Percentiles rank a stretch among this genome's conserved stretches.
Evolutionary conservation across 2,888 invertebrate species (phyloP).

Genomic region (Tineola bisselliella): DNA sequence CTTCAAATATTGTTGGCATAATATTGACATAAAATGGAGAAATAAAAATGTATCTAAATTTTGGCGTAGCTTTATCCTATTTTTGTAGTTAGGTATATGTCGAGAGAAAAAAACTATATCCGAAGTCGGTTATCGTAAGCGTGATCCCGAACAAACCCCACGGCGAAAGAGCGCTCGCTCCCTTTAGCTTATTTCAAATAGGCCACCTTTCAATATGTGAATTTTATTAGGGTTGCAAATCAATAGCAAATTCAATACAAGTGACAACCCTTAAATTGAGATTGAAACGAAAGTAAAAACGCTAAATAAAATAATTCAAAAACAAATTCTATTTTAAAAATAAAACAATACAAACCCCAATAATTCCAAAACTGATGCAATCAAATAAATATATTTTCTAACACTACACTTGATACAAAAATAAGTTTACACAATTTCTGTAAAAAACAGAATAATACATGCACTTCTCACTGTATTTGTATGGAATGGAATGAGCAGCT

Average conservation of each 20-base stretch:
- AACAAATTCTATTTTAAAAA: neutral
- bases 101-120: neutral
- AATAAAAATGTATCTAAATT: neutral
- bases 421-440: neutral
- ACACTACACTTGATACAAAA: neutral
- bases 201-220: conserved; percentile 44
- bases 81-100: neutral
- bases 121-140: neutral
- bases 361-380: neutral
- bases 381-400: neutral
- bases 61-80: neutral
- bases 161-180: conserved; percentile 32
- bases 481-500: neutral
- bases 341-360: neutral
- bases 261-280: conserved; percentile 14
- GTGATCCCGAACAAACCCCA: conserved; percentile 36
- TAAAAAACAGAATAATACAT: too few relatives aligned
- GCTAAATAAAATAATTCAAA: neutral
- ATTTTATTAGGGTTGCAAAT: conserved; percentile 60
- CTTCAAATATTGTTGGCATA: neutral
- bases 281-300: neutral
- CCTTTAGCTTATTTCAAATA: conserved; percentile 48
- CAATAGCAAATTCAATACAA: conserved; percentile 30
- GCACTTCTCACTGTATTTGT: neutral
- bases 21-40: neutral